Evolutionary conservation across 2,797 vertebrate genomes (phyloP), one percentile per base, ranked within the genome.

Genomic region (Champsocephalus esox): DNA sequence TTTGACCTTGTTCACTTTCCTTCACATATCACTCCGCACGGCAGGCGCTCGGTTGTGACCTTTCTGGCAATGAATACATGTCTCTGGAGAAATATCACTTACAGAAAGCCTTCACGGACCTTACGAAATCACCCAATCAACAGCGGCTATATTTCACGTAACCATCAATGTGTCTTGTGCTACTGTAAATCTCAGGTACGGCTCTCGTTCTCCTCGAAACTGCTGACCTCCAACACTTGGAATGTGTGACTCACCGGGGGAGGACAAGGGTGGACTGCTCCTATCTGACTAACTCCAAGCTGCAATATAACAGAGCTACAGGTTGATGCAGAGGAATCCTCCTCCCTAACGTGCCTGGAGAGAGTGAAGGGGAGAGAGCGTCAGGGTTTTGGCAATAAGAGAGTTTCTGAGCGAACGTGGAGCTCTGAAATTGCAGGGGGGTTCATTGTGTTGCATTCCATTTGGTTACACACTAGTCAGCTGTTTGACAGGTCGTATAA

Each of bases 211-310:
- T 24, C 24, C 24, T 24, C 24, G 24, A 24, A 24, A 24, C 24
- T 2, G 34, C 49, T 90, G 88, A 91, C 82, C 77, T 91, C 71
- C 48, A 54, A 13, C 72, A 68, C 70, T n/a, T 77, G 84, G 91
- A 92, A 90, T 90, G 88, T 66, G 70, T 87, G 86, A 85, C 78
- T 90, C 83, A 87, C 45, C 38, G 3, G 59, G 74, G 82, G 70
- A 79, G 82, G 60, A 45, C 16, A 13, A 68, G 80, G 55, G 65
- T 51, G 76, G 68, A 73, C 73, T 6, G 66, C 65, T 76, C 48
- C 80, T 85, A 84, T 85, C 82, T 80, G 8, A 41, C 12, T 10
- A 60, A 59, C 34, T 54, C 64, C 77, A 69, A 66, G 81, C 81
- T 74, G 84, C 61, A 28, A 64, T 59, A 11, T 69, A 75, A 76